Conservation (phyloP, 2,888 invertebrate genomes). For the Saturnia pavonia region DNA sequence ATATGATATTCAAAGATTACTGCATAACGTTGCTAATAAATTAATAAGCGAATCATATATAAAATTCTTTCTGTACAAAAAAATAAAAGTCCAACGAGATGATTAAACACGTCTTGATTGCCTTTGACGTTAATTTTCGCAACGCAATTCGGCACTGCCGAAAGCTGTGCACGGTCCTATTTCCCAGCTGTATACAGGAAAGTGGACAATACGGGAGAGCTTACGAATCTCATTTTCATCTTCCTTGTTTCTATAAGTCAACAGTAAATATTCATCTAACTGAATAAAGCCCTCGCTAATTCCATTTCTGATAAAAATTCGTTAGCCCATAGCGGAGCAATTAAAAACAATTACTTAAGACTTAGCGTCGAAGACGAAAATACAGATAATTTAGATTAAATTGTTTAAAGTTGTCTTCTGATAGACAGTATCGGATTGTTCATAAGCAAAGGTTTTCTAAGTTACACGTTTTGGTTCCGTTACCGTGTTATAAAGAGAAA, state of each 20-base stretch:
- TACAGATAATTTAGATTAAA: conserved; percentile 56
- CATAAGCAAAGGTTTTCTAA: background rate
- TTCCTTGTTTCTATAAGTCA: background rate
- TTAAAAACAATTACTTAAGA: conserved; percentile 72
- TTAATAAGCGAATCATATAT: background rate
- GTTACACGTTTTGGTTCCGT: background rate
- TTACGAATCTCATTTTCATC: background rate
- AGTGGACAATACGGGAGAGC: too few species aligned
- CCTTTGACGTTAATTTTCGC: too few species aligned
- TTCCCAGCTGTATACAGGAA: background rate
- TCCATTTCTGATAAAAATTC: conserved; percentile 64
- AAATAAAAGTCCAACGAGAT: background rate
- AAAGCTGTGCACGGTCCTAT: background rate
- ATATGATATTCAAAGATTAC: too few species aligned
- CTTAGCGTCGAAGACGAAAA: conserved; percentile 53
- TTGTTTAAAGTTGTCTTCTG: conserved; percentile 30
- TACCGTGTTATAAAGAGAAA: background rate
- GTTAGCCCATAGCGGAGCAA: conserved; percentile 60
- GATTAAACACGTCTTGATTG: too few species aligned
- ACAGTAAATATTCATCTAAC: background rate
- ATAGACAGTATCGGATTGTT: background rate
- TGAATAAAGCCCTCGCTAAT: conserved; percentile 58
- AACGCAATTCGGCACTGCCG: background rate
- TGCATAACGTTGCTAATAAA: too few species aligned
- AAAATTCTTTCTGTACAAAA: background rate